Conservation (phyloP, 2,113 vertebrate genomes). For the Phaethornis superciliosus region DNA sequence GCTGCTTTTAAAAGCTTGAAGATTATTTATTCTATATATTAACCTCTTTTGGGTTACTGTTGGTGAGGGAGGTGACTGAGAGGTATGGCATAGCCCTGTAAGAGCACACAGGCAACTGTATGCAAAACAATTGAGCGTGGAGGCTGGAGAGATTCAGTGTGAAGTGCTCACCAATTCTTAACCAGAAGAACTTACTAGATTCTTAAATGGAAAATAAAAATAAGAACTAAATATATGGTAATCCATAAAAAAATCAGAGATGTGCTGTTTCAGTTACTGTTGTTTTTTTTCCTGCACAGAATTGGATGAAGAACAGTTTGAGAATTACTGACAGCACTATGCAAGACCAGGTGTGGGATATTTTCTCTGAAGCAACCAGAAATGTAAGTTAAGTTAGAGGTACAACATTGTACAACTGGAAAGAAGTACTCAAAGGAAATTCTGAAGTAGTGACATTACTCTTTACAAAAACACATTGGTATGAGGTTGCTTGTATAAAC, state of each 20-base stretch:
- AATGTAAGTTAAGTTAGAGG: constrained; percentile 75
- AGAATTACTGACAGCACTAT: constrained; percentile 79
- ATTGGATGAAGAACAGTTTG: constrained; percentile 96
- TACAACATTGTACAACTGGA: not conserved
- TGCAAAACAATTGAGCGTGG: not conserved
- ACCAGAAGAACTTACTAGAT: not conserved
- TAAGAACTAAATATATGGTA: not conserved
- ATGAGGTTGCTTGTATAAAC: not conserved
- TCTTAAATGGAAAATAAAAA: not conserved
- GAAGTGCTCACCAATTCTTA: not conserved
- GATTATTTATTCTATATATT: not conserved
- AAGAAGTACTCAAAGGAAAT: not conserved
- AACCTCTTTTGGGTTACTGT: not conserved
- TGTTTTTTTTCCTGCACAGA: constrained; percentile 72
- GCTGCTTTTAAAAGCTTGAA: not conserved
- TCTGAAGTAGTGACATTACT: not conserved
- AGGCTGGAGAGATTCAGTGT: not conserved
- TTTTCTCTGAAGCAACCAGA: constrained; percentile 82
- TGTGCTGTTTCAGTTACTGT: not conserved
- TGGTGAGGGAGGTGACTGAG: not conserved
- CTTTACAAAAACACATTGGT: not conserved
- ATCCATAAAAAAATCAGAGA: not conserved
- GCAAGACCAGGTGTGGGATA: constrained; percentile 90
- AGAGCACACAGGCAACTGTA: not conserved
- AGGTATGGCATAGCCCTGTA: not conserved